These are phyloP conservation scores for Synergus umbraculus DNA, from an alignment of 2,888 invertebrate genomes.

Conservation along the genomic window DNA sequence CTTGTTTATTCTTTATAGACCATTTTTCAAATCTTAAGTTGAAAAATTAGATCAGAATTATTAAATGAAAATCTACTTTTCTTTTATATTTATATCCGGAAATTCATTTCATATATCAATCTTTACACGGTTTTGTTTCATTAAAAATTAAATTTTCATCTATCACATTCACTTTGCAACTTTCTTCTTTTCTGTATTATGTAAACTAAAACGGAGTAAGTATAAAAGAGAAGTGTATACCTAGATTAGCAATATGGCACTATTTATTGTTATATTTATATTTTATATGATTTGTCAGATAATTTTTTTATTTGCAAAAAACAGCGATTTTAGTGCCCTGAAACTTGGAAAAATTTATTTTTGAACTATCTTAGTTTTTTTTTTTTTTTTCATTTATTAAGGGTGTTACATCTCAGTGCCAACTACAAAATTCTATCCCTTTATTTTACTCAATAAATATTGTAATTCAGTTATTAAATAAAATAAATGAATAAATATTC, in stretches of 20 bases:
- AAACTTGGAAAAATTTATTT: neutral
- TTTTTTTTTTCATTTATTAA: no score
- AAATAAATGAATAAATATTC: no score
- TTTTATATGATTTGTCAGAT: conserved; percentile 41
- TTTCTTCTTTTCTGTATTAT: neutral
- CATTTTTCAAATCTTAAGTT: no score
- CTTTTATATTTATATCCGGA: neutral
- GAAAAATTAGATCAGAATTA: neutral
- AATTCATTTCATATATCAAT: conserved; percentile 2
- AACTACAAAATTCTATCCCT: no score
- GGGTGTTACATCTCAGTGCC: no score
- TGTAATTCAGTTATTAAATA: no score
- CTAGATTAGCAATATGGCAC: conserved; percentile 50
- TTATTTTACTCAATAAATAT: no score
- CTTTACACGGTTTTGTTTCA: neutral
- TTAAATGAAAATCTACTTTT: conserved; percentile 2
- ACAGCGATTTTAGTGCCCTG: neutral
- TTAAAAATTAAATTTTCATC: conserved; percentile 14
- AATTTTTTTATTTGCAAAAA: neutral
- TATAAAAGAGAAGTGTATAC: conserved; percentile 42
- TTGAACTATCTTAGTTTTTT: neutral
- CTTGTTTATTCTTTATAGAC: neutral
- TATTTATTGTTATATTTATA: conserved; percentile 44
- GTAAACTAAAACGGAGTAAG: conserved; percentile 3
- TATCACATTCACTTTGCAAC: conserved; percentile 1